These are phyloP conservation scores for Folsomia manolachei DNA, from an alignment of 2,888 invertebrate genomes.

Conservation along the genomic window DNA sequence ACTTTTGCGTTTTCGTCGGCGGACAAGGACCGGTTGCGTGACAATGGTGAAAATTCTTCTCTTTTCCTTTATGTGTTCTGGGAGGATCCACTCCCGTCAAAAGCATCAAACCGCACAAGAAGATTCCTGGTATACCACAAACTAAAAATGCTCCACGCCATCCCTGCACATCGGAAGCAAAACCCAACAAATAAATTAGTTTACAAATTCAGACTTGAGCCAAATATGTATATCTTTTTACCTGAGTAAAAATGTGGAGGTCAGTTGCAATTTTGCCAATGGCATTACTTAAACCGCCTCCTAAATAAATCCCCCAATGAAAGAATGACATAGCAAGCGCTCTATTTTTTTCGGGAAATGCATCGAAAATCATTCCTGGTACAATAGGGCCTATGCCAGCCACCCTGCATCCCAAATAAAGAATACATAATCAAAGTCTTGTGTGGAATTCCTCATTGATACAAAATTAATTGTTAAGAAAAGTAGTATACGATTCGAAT, in stretches of 20 bases:
- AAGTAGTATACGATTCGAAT: neutral
- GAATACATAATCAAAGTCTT: neutral
- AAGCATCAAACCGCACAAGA: conserved; percentile 69
- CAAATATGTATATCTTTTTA: too few species aligned
- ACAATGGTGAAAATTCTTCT: neutral
- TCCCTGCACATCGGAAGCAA: conserved; percentile 58
- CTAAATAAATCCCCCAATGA: conserved; percentile 94
- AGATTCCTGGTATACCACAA: conserved; percentile 70
- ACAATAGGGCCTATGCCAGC: neutral
- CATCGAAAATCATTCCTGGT: conserved; percentile 10
- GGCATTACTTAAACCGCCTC: conserved; percentile 88
- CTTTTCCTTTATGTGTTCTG: neutral
- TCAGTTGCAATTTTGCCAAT: conserved; percentile 73
- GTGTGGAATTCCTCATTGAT: too few species aligned
- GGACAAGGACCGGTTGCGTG: conserved; percentile 1
- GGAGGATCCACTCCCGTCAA: conserved; percentile 73
- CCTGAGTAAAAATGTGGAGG: conserved; percentile 70
- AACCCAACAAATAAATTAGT: too few species aligned
- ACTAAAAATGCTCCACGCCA: conserved; percentile 82
- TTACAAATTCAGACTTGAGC: too few species aligned
- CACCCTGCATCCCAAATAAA: neutral
- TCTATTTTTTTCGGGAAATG: conserved; percentile 59
- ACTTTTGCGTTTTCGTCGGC: neutral
- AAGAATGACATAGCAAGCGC: conserved; percentile 88
- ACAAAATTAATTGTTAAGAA: too few species aligned